phyloP scores from a whole-genome alignment of 2,113 vertebrate species.

The Sinocyclocheilus maitianheensis region DNA sequence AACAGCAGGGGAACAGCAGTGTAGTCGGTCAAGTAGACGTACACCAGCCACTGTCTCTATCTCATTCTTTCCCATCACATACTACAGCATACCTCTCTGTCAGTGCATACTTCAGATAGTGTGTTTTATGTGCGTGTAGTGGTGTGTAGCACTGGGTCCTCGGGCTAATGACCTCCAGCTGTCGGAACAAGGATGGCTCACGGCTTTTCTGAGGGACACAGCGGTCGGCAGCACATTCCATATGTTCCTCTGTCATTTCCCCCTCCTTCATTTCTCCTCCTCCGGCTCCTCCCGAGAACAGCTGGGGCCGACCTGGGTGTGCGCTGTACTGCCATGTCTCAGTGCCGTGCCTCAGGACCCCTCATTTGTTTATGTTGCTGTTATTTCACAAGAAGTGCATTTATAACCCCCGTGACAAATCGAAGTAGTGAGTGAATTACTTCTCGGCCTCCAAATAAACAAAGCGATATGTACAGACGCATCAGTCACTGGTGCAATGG shows the following conservation, averaged over 20 bases:
- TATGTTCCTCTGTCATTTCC: background rate
- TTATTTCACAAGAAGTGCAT: slow-evolving; percentile 39
- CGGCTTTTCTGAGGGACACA: slow-evolving; percentile 48
- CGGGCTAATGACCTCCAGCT: slow-evolving; percentile 64
- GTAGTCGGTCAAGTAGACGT: background rate
- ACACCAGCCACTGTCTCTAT: background rate
- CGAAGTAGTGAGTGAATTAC: slow-evolving; percentile 16
- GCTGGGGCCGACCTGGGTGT: slow-evolving; percentile 48
- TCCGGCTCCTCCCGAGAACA: slow-evolving; percentile 39
- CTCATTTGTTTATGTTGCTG: slow-evolving; percentile 46
- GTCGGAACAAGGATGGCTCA: slow-evolving; percentile 41
- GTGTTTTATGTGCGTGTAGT: slow-evolving; percentile 25
- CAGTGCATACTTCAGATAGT: slow-evolving; percentile 22
- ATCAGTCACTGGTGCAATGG: background rate
- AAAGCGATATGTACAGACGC: background rate
- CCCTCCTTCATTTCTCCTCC: slow-evolving; percentile 22
- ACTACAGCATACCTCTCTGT: background rate
- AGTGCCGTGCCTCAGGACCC: slow-evolving; percentile 44
- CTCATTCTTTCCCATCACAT: background rate
- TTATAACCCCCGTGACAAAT: slow-evolving; percentile 35
- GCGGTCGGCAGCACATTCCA: slow-evolving; percentile 49
- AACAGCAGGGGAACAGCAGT: background rate
- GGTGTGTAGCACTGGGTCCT: slow-evolving; percentile 47
- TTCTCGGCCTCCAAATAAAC: slow-evolving; percentile 38
- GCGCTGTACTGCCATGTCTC: slow-evolving; percentile 40